A percentile compares a stretch with the other conserved stretches of the same genome.
Evolutionary conservation across 2,888 invertebrate species (phyloP).

Genomic region (Schrankia costaestrigalis): DNA sequence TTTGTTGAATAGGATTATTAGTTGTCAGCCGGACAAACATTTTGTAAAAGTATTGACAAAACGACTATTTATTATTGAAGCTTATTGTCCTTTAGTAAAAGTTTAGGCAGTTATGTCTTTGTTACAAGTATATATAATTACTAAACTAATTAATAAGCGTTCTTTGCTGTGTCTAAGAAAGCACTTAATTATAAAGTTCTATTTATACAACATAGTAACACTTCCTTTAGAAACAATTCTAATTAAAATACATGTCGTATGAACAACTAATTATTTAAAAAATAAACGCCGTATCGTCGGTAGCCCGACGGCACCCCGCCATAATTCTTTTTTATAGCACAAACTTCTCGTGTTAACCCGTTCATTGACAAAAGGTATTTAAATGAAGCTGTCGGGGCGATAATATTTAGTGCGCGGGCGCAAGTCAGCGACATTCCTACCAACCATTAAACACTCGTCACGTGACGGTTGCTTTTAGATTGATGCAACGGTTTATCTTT

Average conservation of each 20-base stretch:
- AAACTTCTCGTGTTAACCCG: conserved; percentile 69
- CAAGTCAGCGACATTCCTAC: conserved; percentile 52
- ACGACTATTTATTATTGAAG: too few species aligned
- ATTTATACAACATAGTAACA: conserved; percentile 12
- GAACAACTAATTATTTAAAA: conserved; percentile 61
- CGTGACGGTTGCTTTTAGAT: conserved; percentile 31
- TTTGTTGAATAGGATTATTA: conserved; percentile 6
- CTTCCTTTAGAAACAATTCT: conserved; percentile 37
- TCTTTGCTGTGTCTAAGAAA: too few species aligned
- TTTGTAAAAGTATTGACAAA: too few species aligned
- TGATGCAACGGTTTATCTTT: conserved; percentile 19
- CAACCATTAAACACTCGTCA: conserved; percentile 54
- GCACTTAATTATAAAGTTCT: conserved; percentile 2
- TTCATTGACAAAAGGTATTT: conserved; percentile 81
- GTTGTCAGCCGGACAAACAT: conserved; percentile 5
- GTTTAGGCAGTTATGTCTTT: too few species aligned
- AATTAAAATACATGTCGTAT: conserved; percentile 74
- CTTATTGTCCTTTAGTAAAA: too few species aligned
- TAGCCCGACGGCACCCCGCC: conserved; percentile 49
- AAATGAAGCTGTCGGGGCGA: conserved; percentile 76
- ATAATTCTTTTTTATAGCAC: conserved; percentile 77
- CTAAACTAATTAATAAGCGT: too few species aligned
- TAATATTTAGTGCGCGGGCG: conserved; percentile 70
- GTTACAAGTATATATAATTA: too few species aligned
- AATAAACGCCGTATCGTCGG: conserved; percentile 52